These are phyloP conservation scores for Muscidifurax raptorellus DNA, from an alignment of 1,140 invertebrate genomes.

Conservation along the genomic window DNA sequence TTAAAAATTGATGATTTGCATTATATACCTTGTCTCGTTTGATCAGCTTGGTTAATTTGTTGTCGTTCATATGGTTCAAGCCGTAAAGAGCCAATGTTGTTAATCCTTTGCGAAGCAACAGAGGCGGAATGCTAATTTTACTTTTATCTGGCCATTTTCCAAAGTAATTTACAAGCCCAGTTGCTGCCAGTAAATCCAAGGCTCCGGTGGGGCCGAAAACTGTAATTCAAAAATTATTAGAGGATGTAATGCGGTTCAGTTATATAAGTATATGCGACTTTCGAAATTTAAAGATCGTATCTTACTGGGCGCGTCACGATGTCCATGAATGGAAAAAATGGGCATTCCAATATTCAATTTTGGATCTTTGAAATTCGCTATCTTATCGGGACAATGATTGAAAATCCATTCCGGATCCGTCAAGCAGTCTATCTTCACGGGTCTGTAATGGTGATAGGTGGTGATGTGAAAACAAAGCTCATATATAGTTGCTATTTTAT, in stretches of 20 bases:
- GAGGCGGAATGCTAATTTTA: conserved; percentile 86
- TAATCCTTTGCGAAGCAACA: conserved; percentile 91
- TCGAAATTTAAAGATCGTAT: conserved; percentile 37
- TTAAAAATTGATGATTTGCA: not conserved
- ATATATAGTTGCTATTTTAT: too few relatives aligned
- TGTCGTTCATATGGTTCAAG: conserved; percentile 94
- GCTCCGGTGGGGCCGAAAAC: conserved; percentile 79
- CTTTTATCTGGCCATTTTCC: conserved; percentile 89
- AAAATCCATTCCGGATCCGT: conserved; percentile 75
- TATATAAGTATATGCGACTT: not conserved
- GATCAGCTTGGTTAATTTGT: conserved; percentile 88
- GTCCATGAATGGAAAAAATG: conserved; percentile 94
- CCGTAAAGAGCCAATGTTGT: conserved; percentile 94
- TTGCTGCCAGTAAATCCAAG: conserved; percentile 89
- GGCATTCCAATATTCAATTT: conserved; percentile 94
- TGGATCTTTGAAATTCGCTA: conserved; percentile 95
- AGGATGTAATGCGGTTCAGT: conserved; percentile 4
- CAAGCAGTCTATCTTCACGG: conserved; percentile 78
- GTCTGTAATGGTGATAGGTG: conserved; percentile 70
- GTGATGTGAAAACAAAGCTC: conserved; percentile 34
- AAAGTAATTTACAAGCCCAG: conserved; percentile 94
- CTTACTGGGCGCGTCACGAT: conserved; percentile 95
- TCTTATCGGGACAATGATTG: conserved; percentile 70
- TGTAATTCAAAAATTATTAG: conserved; percentile 53
- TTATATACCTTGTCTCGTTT: conserved; percentile 83